A percentile compares a stretch with the other conserved stretches of the same genome.
phyloP scores from a whole-genome alignment of 2,113 vertebrate genomes.

The Noturus placidus region DNA sequence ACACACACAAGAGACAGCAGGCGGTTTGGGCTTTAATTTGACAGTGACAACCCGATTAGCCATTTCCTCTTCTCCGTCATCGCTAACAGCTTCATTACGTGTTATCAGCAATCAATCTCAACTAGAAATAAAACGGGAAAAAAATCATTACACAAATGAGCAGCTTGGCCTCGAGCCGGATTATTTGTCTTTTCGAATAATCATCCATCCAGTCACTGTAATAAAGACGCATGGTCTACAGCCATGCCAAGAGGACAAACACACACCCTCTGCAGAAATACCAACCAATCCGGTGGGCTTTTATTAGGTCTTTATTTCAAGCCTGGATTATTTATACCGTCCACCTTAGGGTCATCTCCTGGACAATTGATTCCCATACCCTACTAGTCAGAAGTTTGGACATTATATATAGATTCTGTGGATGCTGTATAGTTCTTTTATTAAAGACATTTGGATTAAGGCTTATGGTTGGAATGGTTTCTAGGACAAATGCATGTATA shows the following conservation, averaged over 20 bases:
- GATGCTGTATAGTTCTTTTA: too few species aligned
- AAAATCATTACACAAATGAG: conserved; percentile 47
- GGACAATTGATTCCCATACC: conserved; percentile 48
- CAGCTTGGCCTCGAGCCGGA: conserved; percentile 29
- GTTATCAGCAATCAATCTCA: conserved; percentile 53
- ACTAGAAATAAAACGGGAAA: conserved; percentile 47
- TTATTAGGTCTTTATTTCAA: not conserved
- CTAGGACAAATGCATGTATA: not conserved
- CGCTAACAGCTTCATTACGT: conserved; percentile 40
- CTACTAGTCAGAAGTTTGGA: conserved; percentile 23
- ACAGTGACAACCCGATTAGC: conserved; percentile 18
- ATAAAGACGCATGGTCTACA: conserved; percentile 36
- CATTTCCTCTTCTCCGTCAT: conserved; percentile 34
- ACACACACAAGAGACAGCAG: conserved; percentile 36
- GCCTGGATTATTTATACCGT: not conserved
- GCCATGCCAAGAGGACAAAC: conserved; percentile 39
- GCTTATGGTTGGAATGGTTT: not conserved
- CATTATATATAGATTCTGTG: not conserved
- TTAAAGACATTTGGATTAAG: not conserved
- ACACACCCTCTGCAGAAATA: not conserved
- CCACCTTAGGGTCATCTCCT: conserved; percentile 16
- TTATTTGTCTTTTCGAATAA: conserved; percentile 15
- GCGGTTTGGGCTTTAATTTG: conserved; percentile 15
- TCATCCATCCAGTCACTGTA: conserved; percentile 34
- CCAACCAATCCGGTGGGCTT: not conserved